Conservation (phyloP, 2,113 vertebrate genomes). For the Bubo scandiacus region DNA sequence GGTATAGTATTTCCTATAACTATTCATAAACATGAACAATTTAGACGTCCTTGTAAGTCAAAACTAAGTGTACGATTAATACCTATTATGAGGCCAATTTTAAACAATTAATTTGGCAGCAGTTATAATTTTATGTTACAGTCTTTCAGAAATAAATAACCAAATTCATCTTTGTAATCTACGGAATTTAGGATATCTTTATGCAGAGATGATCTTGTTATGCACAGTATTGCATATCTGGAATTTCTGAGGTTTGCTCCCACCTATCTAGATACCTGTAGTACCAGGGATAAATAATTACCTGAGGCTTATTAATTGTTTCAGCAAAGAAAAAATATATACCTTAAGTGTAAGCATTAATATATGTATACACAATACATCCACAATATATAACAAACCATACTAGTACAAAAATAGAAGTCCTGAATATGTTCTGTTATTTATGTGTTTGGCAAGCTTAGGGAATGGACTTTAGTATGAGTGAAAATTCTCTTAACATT, state of each 20-base stretch:
- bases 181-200: constrained; percentile 68
- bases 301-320: constrained; percentile 75
- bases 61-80: constrained; percentile 55
- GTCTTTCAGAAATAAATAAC: constrained; percentile 58
- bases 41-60: constrained; percentile 50
- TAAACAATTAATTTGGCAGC: constrained; percentile 66
- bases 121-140: constrained; percentile 43
- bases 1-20: constrained; percentile 43
- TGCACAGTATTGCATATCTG: constrained; percentile 58
- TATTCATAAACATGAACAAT: constrained; percentile 53
- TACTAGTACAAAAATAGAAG: constrained; percentile 63
- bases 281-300: constrained; percentile 60
- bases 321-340: constrained; percentile 75
- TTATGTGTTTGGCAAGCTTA: constrained; percentile 62
- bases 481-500: constrained; percentile 69
- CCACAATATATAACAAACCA: constrained; percentile 61
- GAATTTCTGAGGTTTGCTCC: constrained; percentile 66
- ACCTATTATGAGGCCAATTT: constrained; percentile 55
- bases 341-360: constrained; percentile 72
- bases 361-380: constrained; percentile 70
- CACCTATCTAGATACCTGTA: constrained; percentile 63
- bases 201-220: constrained; percentile 65
- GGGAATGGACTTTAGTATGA: constrained; percentile 64
- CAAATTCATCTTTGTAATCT: constrained; percentile 55
- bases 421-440: constrained; percentile 70